Evolutionary conservation across 2,888 invertebrate genomes (phyloP).

Genomic region (Drosophila greeni): DNA sequence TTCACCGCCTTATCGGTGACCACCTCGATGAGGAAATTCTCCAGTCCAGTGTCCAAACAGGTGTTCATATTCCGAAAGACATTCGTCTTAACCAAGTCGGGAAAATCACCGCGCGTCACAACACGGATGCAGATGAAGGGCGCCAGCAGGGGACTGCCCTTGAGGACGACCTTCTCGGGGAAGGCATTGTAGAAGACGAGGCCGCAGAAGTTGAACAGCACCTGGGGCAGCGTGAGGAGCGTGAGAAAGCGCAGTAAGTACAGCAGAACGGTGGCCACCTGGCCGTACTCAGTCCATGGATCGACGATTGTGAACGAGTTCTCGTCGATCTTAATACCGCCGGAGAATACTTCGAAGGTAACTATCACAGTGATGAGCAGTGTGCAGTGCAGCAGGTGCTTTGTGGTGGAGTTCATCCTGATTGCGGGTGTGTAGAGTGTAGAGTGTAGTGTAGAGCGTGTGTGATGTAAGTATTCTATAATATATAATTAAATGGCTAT

Average conservation of each 20-base stretch:
- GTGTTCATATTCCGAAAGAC: conserved; percentile 91
- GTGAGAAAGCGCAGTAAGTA: conserved; percentile 89
- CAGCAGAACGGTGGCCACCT: conserved; percentile 85
- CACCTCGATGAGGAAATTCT: conserved; percentile 97
- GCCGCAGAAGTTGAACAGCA: conserved; percentile 89
- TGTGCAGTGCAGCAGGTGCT: conserved; percentile 89
- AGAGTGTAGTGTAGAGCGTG: background rate
- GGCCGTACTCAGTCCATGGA: conserved; percentile 91
- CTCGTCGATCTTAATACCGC: conserved; percentile 82
- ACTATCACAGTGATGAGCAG: conserved; percentile 87
- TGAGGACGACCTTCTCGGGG: conserved; percentile 92
- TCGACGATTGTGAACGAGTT: conserved; percentile 82
- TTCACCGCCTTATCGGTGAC: conserved; percentile 93
- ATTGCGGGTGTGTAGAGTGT: conserved; percentile 6
- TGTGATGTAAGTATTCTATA: background rate
- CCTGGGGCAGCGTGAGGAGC: conserved; percentile 92
- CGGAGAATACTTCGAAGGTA: conserved; percentile 85
- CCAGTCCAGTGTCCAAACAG: conserved; percentile 92
- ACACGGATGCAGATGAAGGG: conserved; percentile 96
- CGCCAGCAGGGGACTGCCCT: conserved; percentile 93
- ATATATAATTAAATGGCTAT: conserved; percentile 18
- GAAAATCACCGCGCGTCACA: conserved; percentile 96
- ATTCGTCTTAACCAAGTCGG: conserved; percentile 92
- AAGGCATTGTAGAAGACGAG: conserved; percentile 95
- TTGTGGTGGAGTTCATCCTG: conserved; percentile 80